These are phyloP conservation scores for Peucedramus taeniatus DNA, from an alignment of 2,113 vertebrate genomes.

Conservation along the genomic window DNA sequence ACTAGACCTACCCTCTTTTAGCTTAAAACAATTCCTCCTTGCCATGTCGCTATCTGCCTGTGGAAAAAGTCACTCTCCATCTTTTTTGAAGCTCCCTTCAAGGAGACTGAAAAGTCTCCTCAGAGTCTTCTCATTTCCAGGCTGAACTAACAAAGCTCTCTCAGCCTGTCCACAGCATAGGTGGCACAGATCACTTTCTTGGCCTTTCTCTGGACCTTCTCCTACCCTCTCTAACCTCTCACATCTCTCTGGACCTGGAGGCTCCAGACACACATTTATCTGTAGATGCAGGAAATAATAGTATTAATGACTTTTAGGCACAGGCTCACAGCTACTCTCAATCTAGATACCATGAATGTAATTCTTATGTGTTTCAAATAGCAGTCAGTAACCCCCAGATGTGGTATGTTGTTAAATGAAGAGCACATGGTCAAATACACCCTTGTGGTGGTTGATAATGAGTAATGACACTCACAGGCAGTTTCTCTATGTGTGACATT, in stretches of 20 bases:
- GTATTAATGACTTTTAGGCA: background rate
- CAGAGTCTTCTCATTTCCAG: background rate
- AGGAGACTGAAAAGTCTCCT: background rate
- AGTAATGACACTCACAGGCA: background rate
- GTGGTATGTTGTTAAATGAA: background rate
- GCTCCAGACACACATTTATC: background rate
- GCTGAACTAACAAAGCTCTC: background rate
- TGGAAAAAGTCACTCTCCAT: background rate
- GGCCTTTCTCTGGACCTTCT: background rate
- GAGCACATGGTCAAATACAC: background rate
- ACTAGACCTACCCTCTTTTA: background rate
- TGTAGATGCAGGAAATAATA: background rate
- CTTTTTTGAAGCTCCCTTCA: background rate
- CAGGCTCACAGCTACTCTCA: background rate
- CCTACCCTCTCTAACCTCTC: background rate
- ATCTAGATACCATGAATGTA: background rate
- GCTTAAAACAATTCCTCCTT: background rate
- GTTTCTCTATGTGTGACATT: background rate
- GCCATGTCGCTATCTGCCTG: fast-evolving
- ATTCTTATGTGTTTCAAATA: background rate
- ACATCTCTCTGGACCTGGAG: background rate
- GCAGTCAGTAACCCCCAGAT: background rate
- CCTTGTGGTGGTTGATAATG: background rate
- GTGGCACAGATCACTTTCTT: background rate
- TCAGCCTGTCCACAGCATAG: background rate